Evolutionary conservation across 2,797 vertebrate genomes (phyloP), one percentile per base, ranked within the genome.

Genomic region (Lagodon rhomboides): DNA sequence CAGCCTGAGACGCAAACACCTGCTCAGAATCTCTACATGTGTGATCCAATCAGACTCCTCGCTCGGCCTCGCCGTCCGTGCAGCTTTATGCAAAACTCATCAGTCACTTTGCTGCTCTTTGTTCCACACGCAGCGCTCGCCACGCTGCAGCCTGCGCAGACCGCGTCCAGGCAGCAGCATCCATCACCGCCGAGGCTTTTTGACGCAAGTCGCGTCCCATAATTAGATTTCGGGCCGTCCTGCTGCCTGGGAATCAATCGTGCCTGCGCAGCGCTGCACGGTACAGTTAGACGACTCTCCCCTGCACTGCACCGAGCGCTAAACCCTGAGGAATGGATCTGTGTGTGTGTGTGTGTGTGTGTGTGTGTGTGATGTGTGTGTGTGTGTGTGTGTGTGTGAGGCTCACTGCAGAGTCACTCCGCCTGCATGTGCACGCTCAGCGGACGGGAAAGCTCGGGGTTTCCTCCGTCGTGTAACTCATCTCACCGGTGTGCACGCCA

Each of bases 161-260:
- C 68, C 79, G 73, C 77, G 75, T 12, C 46, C 78, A 64, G 74
- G 88, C 85, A 80, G 73, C 63, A 46, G 4, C 90, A 93, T 95
- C 92, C 89, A 94, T 94, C 92, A 93, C 76, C 69, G 23, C 53
- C 27, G 54, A 73, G 75, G 49, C 79, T 88, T 86, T 34, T 79
- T 90, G 89, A 93, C 91, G 91, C 90, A 91, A 87, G 85, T 83
- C 79, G 77, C 91, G 81, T 93, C 83, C 89, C 81, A 38, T 94
- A 94, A 94, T 94, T 92, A 94, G 85, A 94, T 94, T 91, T 86
- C 16, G 70, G 77, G 60, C 63, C 85, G 90, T 82, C 88, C 91
- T 90, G 85, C 84, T 90, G 88, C 86, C 77, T 30, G 63, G 68
- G 80, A 89, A 90, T 94, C 92, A 90, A 87, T 91, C 84, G 82